phyloP scores from a whole-genome alignment of 2,113 vertebrate genomes.

The Corydoras maculifer region DNA sequence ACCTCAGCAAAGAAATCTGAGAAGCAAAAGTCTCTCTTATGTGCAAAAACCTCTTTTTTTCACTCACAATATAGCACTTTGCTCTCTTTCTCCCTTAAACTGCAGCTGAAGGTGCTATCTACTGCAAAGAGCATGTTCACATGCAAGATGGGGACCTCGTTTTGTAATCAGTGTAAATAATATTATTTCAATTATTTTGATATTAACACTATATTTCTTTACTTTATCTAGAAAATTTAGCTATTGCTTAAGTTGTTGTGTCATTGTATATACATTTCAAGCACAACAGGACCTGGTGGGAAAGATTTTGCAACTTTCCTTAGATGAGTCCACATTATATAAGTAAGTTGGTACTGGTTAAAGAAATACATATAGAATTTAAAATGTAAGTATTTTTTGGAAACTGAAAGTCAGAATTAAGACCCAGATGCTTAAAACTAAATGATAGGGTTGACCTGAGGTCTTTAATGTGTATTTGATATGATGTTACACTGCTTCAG shows the following conservation, averaged over 20 bases:
- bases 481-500: no score
- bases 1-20: neutral
- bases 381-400: no score
- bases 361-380: no score
- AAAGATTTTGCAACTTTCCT: no score
- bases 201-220: slow-evolving; percentile 70
- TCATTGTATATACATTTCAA: neutral
- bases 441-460: no score
- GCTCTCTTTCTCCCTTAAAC: slow-evolving; percentile 10
- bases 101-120: slow-evolving; percentile 30
- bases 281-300: neutral
- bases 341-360: no score
- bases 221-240: slow-evolving; percentile 42
- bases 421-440: no score
- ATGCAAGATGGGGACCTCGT: slow-evolving; percentile 47
- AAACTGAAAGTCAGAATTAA: no score
- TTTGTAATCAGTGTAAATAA: slow-evolving; percentile 70
- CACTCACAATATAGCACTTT: slow-evolving; percentile 23
- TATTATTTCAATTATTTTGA: slow-evolving; percentile 71
- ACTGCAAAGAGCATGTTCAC: slow-evolving; percentile 17
- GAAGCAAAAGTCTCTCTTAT: neutral
- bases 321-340: no score
- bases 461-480: no score
- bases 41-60: slow-evolving; percentile 9
- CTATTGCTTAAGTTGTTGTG: slow-evolving; percentile 6